phyloP scores from a whole-genome alignment of 2,113 vertebrate species.

The Poeciliopsis prolifica region DNA sequence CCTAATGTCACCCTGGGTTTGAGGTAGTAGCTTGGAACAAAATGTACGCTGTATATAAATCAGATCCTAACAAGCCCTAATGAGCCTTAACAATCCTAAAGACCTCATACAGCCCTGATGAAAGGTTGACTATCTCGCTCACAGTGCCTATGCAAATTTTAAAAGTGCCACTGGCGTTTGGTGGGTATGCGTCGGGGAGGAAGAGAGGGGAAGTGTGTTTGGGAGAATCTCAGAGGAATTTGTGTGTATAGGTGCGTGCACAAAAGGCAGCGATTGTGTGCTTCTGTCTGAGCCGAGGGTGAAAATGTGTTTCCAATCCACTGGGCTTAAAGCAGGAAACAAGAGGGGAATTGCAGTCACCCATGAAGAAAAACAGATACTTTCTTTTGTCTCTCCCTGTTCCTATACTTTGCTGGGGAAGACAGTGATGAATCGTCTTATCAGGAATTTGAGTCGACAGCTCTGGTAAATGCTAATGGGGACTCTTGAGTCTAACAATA shows the following conservation, averaged over 20 bases:
- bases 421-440: constrained; percentile 30
- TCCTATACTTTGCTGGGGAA: constrained; percentile 15
- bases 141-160: constrained; percentile 36
- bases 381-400: constrained; percentile 11
- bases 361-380: constrained; percentile 54
- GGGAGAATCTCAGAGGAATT: neutral
- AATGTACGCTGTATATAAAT: constrained; percentile 69
- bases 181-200: constrained; percentile 16
- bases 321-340: constrained; percentile 52
- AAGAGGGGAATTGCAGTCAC: constrained; percentile 57
- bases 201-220: neutral
- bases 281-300: constrained; percentile 32
- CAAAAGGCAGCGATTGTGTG: neutral
- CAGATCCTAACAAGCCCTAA: constrained; percentile 52
- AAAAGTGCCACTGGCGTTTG: constrained; percentile 48
- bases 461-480: constrained; percentile 28
- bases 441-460: constrained; percentile 17
- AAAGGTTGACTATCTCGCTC: constrained; percentile 13
- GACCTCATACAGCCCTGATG: constrained; percentile 59
- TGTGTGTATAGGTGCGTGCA: neutral
- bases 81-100: constrained; percentile 53
- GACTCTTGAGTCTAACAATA: neutral
- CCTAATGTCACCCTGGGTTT: constrained; percentile 60
- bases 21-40: constrained; percentile 41
- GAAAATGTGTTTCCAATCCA: constrained; percentile 67